Percentiles rank a stretch among this genome's conserved stretches.
Conservation (phyloP, 2,797 vertebrate species). For the Pitangus sulphuratus region DNA sequence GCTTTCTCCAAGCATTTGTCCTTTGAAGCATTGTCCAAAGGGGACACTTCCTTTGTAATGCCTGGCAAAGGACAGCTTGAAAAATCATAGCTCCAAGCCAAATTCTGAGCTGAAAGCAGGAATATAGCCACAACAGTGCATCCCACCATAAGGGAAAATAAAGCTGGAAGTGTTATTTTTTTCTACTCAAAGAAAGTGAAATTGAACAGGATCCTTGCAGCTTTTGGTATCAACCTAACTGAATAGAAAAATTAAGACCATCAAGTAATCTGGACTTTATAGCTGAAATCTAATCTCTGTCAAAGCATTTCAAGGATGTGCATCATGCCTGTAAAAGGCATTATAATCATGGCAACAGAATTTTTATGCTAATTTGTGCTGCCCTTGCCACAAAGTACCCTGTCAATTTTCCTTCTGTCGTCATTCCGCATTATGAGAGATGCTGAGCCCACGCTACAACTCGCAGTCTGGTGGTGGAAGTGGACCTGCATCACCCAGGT, state of each 20-base stretch:
- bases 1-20: neutral
- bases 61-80: neutral
- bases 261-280: neutral
- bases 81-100: neutral
- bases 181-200: neutral
- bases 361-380: neutral
- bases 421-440: neutral
- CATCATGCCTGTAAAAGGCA: neutral
- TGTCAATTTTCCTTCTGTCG: neutral
- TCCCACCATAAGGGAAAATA: neutral
- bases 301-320: neutral
- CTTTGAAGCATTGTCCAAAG: neutral
- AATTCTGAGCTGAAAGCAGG: neutral
- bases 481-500: neutral
- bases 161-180: neutral
- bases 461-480: neutral
- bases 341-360: neutral
- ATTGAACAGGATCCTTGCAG: neutral
- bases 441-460: neutral
- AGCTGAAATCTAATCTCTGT: conserved; percentile 7
- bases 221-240: neutral
- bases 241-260: neutral
- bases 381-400: neutral
- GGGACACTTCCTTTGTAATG: neutral
- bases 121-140: neutral